Percentiles rank a stretch among this genome's conserved stretches.
These are phyloP conservation scores for Conomelus anceps DNA, from an alignment of 2,888 invertebrate species.

Conservation along the genomic window DNA sequence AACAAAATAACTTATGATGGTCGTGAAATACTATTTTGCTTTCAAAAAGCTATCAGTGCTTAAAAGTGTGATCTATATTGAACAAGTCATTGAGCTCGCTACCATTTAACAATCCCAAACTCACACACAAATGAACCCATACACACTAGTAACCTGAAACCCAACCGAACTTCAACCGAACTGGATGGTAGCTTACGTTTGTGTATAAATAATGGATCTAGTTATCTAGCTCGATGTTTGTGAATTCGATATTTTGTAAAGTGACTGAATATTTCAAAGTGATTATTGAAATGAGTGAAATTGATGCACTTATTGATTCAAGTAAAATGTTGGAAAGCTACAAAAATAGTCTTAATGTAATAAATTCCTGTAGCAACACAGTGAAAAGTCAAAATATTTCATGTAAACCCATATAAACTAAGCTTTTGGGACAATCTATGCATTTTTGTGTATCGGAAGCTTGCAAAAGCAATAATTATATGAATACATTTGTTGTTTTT, in stretches of 20 bases:
- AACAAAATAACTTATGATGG: background rate
- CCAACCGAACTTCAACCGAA: background rate
- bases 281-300: background rate
- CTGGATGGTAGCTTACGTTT: background rate
- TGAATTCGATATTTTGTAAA: background rate
- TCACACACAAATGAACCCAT: background rate
- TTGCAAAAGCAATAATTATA: background rate
- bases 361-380: background rate
- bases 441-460: background rate
- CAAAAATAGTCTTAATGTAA: background rate
- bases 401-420: background rate
- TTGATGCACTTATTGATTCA: background rate
- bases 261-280: background rate
- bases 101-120: background rate
- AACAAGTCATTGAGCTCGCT: background rate
- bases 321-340: background rate
- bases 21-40: too few species aligned
- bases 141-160: background rate
- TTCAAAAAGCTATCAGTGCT: background rate
- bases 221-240: background rate
- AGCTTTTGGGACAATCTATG: background rate
- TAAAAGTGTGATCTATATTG: background rate
- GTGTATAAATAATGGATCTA: background rate
- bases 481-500: background rate
- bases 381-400: background rate